Conservation (phyloP, 2,888 invertebrate species). For the Spodoptera picta region DNA sequence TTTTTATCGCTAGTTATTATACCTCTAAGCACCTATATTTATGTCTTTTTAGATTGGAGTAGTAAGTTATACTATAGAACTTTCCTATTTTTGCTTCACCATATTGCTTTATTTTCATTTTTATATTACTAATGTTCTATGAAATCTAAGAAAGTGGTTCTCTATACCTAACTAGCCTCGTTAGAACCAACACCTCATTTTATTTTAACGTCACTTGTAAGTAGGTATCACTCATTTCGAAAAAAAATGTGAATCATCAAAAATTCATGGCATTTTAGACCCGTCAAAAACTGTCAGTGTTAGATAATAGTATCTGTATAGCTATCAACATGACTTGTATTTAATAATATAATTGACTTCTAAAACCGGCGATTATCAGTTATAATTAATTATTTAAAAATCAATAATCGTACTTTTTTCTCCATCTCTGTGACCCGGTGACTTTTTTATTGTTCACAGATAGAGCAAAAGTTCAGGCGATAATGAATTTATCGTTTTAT, state of each 20-base stretch:
- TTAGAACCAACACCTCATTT: slow-evolving; percentile 32
- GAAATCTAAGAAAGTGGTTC: neutral
- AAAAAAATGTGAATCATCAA: slow-evolving; percentile 24
- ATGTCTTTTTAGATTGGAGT: neutral
- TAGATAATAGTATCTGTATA: slow-evolving; percentile 24
- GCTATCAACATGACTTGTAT: slow-evolving; percentile 49
- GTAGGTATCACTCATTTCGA: slow-evolving; percentile 49
- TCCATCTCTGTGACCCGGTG: slow-evolving; percentile 65
- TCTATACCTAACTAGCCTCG: slow-evolving; percentile 29
- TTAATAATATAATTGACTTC: slow-evolving; percentile 64
- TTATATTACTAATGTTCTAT: too few species aligned
- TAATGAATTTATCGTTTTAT: slow-evolving; percentile 61
- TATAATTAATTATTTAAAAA: slow-evolving; percentile 67
- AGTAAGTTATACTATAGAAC: neutral
- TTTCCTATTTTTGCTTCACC: neutral
- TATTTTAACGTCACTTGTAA: slow-evolving; percentile 47
- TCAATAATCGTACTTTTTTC: slow-evolving; percentile 70
- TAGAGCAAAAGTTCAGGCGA: slow-evolving; percentile 67
- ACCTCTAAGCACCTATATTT: too few species aligned
- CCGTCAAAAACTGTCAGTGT: slow-evolving; percentile 23
- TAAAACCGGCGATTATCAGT: slow-evolving; percentile 60
- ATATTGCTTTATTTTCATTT: too few species aligned
- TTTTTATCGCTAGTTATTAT: slow-evolving; percentile 6
- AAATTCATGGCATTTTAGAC: slow-evolving; percentile 14
- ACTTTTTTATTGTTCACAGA: slow-evolving; percentile 60